Conservation (phyloP, 2,888 invertebrate species). For the Heliconius cydno region DNA sequence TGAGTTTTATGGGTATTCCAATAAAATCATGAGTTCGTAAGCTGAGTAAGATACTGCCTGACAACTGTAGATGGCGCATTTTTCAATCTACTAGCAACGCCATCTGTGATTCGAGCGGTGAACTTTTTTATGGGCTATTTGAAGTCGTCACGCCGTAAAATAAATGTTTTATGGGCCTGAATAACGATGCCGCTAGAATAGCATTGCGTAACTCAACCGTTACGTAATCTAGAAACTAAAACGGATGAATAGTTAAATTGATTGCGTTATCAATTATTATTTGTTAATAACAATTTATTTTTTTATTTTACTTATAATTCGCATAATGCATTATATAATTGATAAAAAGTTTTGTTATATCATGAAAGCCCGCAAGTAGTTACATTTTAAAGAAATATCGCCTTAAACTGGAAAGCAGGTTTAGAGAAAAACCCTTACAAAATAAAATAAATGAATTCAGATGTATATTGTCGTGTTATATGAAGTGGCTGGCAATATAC, state of each 20-base stretch:
- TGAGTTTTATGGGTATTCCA: conserved; percentile 78
- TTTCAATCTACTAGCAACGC: conserved; percentile 60
- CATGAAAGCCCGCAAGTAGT: not conserved
- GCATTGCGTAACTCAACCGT: conserved; percentile 50
- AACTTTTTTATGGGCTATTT: conserved; percentile 79
- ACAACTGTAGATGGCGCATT: conserved; percentile 72
- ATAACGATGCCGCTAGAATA: conserved; percentile 76
- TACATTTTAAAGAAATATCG: not conserved
- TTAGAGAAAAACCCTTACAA: conserved; percentile 37
- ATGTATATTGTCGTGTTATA: conserved; percentile 72
- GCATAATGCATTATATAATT: not conserved
- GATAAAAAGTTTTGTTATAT: not conserved
- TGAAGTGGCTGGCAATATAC: conserved; percentile 76
- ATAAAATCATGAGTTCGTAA: conserved; percentile 75
- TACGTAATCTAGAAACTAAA: conserved; percentile 30
- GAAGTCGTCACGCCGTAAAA: conserved; percentile 77
- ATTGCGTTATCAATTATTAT: not conserved
- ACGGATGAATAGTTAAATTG: not conserved
- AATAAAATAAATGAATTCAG: conserved; percentile 56
- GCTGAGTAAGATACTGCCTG: conserved; percentile 57
- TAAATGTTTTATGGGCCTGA: conserved; percentile 73
- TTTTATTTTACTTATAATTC: not conserved
- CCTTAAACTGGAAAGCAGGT: conserved; percentile 23
- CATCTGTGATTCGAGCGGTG: conserved; percentile 71
- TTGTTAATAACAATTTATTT: not conserved